phyloP scores from a whole-genome alignment of 2,113 vertebrate species.

The Callopanchax toddi region DNA sequence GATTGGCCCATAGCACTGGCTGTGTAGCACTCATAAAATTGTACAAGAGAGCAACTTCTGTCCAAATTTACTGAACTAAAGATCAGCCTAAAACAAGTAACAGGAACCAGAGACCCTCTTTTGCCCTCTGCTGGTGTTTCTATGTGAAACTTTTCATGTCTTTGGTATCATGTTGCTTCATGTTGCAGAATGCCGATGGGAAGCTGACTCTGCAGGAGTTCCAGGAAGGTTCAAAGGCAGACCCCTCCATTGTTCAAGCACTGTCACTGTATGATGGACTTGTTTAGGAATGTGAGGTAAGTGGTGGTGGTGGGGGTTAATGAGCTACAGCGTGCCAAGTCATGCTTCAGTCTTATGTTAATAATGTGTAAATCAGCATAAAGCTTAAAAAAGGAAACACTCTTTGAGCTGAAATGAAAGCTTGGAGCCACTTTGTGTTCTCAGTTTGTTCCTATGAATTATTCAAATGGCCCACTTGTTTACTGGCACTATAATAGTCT shows the following conservation, averaged over 20 bases:
- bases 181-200: slow-evolving; percentile 91
- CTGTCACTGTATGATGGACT: slow-evolving; percentile 97
- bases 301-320: slow-evolving; percentile 51
- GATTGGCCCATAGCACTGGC: slow-evolving; percentile 31
- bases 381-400: slow-evolving; percentile 18
- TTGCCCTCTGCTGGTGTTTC: slow-evolving; percentile 68
- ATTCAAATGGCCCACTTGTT: slow-evolving; percentile 72
- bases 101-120: slow-evolving; percentile 23
- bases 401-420: slow-evolving; percentile 37
- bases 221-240: slow-evolving; percentile 97
- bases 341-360: slow-evolving; percentile 12
- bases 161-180: slow-evolving; percentile 15
- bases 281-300: slow-evolving; percentile 90
- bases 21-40: slow-evolving; percentile 51
- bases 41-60: slow-evolving; percentile 45
- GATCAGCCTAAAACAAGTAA: slow-evolving; percentile 8
- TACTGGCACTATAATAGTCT: slow-evolving; percentile 73
- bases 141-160: slow-evolving; percentile 13
- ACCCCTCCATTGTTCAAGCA: slow-evolving; percentile 97
- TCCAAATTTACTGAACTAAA: slow-evolving; percentile 53
- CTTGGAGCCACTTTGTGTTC: slow-evolving; percentile 54
- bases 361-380: slow-evolving; percentile 21
- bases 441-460: slow-evolving; percentile 73
- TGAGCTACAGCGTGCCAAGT: slow-evolving; percentile 21
- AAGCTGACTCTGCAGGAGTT: slow-evolving; percentile 98